Evolutionary conservation across 2,113 vertebrate genomes (phyloP), one percentile per base, ranked within the genome.

Genomic region (Oxygymnocypris stewartii): DNA sequence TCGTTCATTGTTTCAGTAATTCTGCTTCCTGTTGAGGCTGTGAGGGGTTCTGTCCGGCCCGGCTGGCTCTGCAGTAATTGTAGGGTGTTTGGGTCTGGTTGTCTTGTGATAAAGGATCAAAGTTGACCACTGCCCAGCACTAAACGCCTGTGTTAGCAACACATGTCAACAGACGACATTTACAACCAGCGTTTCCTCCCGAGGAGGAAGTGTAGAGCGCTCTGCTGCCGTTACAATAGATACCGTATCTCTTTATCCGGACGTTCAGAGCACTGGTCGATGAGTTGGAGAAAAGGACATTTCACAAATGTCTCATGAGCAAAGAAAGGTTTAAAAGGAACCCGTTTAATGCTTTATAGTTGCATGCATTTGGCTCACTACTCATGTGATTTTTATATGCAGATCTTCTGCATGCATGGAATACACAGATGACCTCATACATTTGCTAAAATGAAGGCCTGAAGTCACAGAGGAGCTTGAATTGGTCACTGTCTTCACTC

Each of bases 121-220:
- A 86, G 73, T 71, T 88, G 59, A 73, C 88, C 1, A 20, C 85
- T 82, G 51, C 61, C 44, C 67, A 84, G 75, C 35, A 12, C 12
- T 18, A 74, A 35, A 82, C 59, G 63, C 81, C 75, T 86, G 81
- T 37, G 59, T 65, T 71, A 10, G 49, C 87, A 82, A 0, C 0
- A 6, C 5, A 85, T 84, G 61, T 42, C 87, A 90, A 84, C 75
- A 65, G 85, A 59, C 14, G 20, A 83, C 74, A 92, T 90, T 91
- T 87, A 71, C 16, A 71, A 86, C 1, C 1, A 71, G 18, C 4
- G 71, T 87, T 88, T 90, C 85, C 87, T 85, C 82, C 73, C 40
- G 6, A 12, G 54, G 28, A 87, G 85, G 87, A 88, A 86, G 82
- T 67, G 59, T 16, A 69, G 40, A 16, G 57, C 37, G 49, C 37